Evolutionary conservation across 2,113 vertebrate genomes (phyloP).

Genomic region (Pterocles burchelli): DNA sequence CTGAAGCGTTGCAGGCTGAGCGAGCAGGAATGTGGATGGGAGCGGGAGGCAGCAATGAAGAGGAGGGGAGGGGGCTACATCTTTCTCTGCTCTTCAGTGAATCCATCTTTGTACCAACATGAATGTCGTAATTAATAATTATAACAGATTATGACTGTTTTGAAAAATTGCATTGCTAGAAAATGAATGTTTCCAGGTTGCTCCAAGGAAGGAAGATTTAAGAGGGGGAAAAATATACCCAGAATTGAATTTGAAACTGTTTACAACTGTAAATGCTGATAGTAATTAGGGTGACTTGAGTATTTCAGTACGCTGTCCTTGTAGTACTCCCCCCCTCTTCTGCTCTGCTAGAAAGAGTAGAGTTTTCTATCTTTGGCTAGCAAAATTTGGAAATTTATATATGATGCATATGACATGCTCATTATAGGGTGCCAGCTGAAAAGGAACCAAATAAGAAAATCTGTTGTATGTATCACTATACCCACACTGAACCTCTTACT

Average conservation of each 20-base stretch:
- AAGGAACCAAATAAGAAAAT: conserved; percentile 37
- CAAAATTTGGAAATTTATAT: conserved; percentile 29
- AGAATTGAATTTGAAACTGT: conserved; percentile 19
- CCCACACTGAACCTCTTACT: neutral
- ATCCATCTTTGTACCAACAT: conserved; percentile 12
- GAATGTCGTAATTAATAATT: conserved; percentile 48
- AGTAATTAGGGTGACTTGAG: conserved; percentile 30
- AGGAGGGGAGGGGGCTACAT: neutral
- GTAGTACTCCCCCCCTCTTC: neutral
- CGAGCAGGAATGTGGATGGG: neutral
- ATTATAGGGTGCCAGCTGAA: conserved; percentile 13
- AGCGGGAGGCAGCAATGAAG: neutral
- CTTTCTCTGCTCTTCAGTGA: neutral
- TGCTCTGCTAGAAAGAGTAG: conserved; percentile 3
- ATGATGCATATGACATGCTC: conserved; percentile 9
- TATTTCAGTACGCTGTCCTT: neutral
- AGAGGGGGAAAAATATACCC: neutral
- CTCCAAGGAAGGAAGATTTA: neutral
- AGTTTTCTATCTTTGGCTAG: neutral
- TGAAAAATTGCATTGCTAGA: conserved; percentile 42
- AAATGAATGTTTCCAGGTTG: conserved; percentile 44
- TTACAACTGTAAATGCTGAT: conserved; percentile 5
- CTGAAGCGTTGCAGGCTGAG: neutral
- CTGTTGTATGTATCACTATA: neutral
- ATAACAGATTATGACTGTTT: conserved; percentile 28